Conservation (phyloP, 92 coral and sea anemone genomes). For the Chrysogorgia sp. region DNA sequence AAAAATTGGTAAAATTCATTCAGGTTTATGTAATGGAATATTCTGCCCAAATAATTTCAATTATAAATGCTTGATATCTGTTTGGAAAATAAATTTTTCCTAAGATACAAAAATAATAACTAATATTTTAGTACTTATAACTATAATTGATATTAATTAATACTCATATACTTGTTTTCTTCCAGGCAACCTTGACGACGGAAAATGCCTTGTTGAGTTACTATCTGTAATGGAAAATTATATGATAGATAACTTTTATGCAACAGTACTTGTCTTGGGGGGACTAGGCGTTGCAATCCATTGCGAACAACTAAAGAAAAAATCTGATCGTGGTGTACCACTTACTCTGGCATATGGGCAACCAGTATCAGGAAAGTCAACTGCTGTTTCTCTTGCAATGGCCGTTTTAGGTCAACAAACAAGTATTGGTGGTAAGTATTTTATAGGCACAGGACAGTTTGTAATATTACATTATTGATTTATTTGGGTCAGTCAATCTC, state of each 20-base stretch:
- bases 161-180: too few species aligned
- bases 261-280: conserved; percentile 45
- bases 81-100: too few species aligned
- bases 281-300: conserved; percentile 40
- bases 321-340: conserved; percentile 47
- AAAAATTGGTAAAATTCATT: too few species aligned
- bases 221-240: neutral
- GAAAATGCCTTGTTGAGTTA: neutral
- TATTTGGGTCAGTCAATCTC: neutral
- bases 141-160: neutral
- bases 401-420: conserved; percentile 7
- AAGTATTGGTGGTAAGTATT: conserved; percentile 40
- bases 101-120: too few species aligned
- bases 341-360: conserved; percentile 40
- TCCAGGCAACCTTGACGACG: conserved; percentile 18
- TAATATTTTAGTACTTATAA: neutral
- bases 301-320: conserved; percentile 7
- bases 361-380: conserved; percentile 55
- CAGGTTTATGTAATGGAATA: too few species aligned
- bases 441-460: neutral
- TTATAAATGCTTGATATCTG: too few species aligned
- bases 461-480: neutral
- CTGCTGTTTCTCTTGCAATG: conserved; percentile 47
- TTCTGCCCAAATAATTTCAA: too few species aligned
- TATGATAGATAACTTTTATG: conserved; percentile 21